Conservation (phyloP, 2,888 invertebrate species). For the Sclerodermus sp. region DNA sequence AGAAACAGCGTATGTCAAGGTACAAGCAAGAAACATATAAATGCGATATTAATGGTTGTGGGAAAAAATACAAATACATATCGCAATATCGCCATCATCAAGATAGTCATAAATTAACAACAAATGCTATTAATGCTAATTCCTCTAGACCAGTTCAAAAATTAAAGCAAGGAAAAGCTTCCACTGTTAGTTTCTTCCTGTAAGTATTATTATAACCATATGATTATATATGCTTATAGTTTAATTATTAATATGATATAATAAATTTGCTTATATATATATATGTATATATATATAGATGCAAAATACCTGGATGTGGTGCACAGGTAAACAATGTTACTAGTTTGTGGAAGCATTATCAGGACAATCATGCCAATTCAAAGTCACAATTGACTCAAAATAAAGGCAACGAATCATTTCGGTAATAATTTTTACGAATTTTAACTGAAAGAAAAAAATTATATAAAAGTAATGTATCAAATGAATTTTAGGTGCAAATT, state of each 20-base stretch:
- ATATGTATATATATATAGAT: slow-evolving; percentile 28
- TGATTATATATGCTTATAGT: no score
- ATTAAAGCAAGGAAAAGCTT: slow-evolving; percentile 48
- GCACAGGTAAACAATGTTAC: slow-evolving; percentile 51
- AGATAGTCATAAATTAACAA: slow-evolving; percentile 51
- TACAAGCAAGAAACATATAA: slow-evolving; percentile 54
- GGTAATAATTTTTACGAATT: slow-evolving; percentile 29
- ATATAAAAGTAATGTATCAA: background rate
- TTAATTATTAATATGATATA: background rate
- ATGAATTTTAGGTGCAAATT: slow-evolving; percentile 49
- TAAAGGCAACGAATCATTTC: slow-evolving; percentile 45
- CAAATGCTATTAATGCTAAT: slow-evolving; percentile 36
- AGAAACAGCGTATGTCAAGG: slow-evolving; percentile 55
- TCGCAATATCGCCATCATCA: slow-evolving; percentile 55
- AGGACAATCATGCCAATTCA: slow-evolving; percentile 53
- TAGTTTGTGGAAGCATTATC: slow-evolving; percentile 53
- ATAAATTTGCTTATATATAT: background rate
- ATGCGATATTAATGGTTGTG: slow-evolving; percentile 52
- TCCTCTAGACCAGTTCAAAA: slow-evolving; percentile 36
- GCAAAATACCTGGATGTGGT: slow-evolving; percentile 54
- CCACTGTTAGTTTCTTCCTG: slow-evolving; percentile 54
- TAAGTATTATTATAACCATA: slow-evolving; percentile 29
- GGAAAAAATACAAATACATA: slow-evolving; percentile 55
- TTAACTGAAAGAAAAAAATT: background rate
- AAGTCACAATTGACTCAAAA: slow-evolving; percentile 43